Conservation (phyloP, 2,113 vertebrate species). For the Syngnathus typhle region DNA sequence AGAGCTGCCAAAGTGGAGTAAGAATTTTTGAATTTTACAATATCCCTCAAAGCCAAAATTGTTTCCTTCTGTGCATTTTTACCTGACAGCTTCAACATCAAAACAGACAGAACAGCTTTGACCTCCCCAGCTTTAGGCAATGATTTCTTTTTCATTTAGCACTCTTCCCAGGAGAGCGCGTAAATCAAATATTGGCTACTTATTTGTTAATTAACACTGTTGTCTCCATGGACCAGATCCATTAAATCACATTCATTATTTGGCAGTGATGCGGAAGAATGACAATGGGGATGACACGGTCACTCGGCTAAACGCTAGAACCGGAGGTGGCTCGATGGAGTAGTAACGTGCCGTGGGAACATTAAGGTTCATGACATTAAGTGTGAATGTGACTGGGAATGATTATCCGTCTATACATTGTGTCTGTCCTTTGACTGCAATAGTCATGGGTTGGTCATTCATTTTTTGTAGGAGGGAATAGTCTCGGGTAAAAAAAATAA, state of each 20-base stretch:
- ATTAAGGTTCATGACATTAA: neutral
- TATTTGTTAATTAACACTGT: constrained; percentile 57
- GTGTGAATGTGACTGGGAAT: neutral
- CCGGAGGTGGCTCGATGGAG: constrained; percentile 12
- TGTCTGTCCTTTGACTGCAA: neutral
- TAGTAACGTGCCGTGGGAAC: constrained; percentile 1
- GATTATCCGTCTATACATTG: neutral
- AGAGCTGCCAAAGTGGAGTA: neutral
- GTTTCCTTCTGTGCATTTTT: neutral
- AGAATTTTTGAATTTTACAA: neutral
- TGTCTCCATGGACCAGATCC: constrained; percentile 31
- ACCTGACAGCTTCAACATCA: neutral
- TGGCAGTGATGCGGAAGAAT: constrained; percentile 25
- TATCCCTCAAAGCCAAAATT: neutral
- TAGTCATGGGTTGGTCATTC: neutral
- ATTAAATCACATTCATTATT: constrained; percentile 66
- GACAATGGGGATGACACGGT: constrained; percentile 5
- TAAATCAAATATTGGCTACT: constrained; percentile 45
- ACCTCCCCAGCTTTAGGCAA: constrained; percentile 19
- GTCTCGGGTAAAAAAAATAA: neutral
- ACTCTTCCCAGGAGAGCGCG: constrained; percentile 36
- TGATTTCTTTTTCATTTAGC: constrained; percentile 36
- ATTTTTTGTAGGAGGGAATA: neutral
- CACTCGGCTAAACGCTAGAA: constrained; percentile 20
- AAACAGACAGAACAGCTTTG: neutral